These are phyloP conservation scores for Bubalus kerabau DNA, from an alignment of 2,113 vertebrate species.

Conservation along the genomic window DNA sequence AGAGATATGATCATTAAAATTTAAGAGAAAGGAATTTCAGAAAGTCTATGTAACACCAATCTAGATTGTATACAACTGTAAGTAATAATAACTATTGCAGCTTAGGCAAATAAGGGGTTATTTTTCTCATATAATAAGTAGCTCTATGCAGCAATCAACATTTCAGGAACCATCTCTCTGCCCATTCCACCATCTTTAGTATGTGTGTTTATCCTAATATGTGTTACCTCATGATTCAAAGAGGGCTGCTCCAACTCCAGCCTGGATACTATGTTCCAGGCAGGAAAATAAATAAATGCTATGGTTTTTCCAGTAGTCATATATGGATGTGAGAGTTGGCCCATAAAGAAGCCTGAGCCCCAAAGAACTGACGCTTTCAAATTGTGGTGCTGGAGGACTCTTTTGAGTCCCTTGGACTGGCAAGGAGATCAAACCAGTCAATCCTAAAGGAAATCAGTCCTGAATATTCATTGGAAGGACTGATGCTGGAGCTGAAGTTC, in stretches of 20 bases:
- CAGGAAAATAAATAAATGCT: not conserved
- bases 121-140: not conserved
- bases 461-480: not conserved
- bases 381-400: not conserved
- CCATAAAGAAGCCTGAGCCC: not conserved
- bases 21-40: not conserved
- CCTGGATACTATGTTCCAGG: not conserved
- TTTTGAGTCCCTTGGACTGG: not conserved
- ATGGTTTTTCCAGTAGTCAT: not conserved
- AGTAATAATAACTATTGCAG: too few relatives aligned
- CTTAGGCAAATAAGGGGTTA: not conserved
- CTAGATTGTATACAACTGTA: not conserved
- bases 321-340: not conserved
- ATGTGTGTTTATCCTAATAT: not conserved
- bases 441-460: not conserved
- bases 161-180: not conserved
- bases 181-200: not conserved
- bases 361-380: not conserved
- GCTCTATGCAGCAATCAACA: fast-evolving
- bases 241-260: not conserved
- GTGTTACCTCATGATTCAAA: not conserved
- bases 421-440: not conserved
- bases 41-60: not conserved
- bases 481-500: not conserved
- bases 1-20: not conserved